Evolutionary conservation across 2,113 vertebrate species (phyloP).

Genomic region (Podarcis cretensis): DNA sequence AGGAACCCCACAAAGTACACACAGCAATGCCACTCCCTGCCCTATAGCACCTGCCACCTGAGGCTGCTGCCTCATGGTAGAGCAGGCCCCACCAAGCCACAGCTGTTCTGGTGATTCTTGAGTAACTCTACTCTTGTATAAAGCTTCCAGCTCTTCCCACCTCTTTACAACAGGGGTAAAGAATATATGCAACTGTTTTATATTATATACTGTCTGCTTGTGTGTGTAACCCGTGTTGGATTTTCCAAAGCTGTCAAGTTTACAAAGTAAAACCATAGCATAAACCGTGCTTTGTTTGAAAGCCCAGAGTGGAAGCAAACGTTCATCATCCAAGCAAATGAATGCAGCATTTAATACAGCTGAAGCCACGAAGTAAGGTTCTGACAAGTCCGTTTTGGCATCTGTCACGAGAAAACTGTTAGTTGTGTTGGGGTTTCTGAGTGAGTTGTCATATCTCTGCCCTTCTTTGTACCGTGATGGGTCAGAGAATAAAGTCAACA

Average conservation of each 20-base stretch:
- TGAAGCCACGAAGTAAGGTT: slow-evolving; percentile 25
- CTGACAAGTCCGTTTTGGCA: slow-evolving; percentile 45
- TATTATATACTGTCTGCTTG: neutral
- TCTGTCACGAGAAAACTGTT: slow-evolving; percentile 32
- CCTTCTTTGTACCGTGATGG: slow-evolving; percentile 40
- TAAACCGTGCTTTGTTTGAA: neutral
- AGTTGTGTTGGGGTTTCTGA: slow-evolving; percentile 35
- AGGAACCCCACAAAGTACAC: too few species aligned
- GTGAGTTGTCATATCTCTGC: slow-evolving; percentile 52
- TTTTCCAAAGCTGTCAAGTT: neutral
- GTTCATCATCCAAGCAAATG: neutral
- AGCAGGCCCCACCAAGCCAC: too few species aligned
- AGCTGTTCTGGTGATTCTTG: neutral
- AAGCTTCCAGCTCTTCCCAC: neutral
- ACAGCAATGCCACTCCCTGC: too few species aligned
- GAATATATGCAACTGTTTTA: neutral
- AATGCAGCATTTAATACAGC: neutral
- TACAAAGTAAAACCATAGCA: neutral
- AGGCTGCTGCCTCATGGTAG: too few species aligned
- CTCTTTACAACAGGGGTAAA: neutral
- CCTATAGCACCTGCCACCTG: too few species aligned
- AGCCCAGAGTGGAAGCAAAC: accelerated
- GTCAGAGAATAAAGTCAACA: slow-evolving; percentile 64
- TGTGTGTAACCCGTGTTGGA: neutral
- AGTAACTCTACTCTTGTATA: neutral